Base-by-base conservation (phyloP, 1,140 invertebrate species). In the Anoplolepis gracilipes region DNA sequence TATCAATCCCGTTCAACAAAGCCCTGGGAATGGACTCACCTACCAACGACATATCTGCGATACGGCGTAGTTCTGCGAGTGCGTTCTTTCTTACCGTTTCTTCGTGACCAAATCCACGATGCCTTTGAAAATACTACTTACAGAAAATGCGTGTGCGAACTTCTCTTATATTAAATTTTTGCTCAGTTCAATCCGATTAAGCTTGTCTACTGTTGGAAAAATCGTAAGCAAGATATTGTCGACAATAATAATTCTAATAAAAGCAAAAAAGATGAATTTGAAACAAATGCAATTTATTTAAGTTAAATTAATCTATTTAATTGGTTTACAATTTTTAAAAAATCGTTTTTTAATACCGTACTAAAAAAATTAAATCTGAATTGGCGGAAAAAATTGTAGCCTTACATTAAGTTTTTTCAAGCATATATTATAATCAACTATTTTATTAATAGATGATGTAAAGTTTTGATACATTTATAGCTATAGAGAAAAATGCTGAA, bases 1-100 rank as follows among this genome's bases (percentile, higher is more conserved):
- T 91, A 90, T 87, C 91, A 91, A 92, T 92, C 88, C 82, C 84
- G 85, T 88, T 86, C 86, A 86, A 91, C 91, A 92, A 92, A 92
- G 87, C 91, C 86, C 28, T 81, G 78, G 90, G 84, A 91, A 92
- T 91, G 87, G 88, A 92, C 87, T 91, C 64, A 64, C 69, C 86
- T 69, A 90, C 73, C 76, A 36, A 85, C 84, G 85, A 92, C 91
- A 88, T 88, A 77, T 90, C 65, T 61, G 25, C 59, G 55, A n/a
- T 62, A 75, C 64, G 36, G 53, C 39, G 53, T 39, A 75, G 33
- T 76, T 78, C 81, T 85, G 46, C 19, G 64, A 76, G 75, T 84
- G 67, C 70, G 53, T 85, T 70, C 81, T 61, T 87, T 72, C 72
- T 81, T 86, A 55, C 53, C 55, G 22, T 88, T 90, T 78, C 65